Base-by-base conservation (phyloP, 2,888 invertebrate species). In the Flexamia atlantica region DNA sequence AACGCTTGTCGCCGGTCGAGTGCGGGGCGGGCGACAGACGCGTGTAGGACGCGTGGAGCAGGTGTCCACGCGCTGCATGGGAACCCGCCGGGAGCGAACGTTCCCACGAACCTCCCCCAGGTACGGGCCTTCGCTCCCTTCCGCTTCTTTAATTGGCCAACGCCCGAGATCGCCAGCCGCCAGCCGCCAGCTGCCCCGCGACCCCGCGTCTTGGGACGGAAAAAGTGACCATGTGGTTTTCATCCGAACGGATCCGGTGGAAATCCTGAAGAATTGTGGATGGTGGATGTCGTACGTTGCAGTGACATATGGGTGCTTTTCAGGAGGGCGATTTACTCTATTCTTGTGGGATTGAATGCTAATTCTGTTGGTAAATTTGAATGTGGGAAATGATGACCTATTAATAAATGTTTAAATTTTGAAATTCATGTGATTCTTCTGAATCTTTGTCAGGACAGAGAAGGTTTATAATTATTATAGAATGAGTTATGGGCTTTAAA, bases 131-230 rank as follows among this genome's bases (percentile, higher is more conserved):
- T 32, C 68, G 32, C 32, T n/a, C 68, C n/a, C 68, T 68, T 68
- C 68, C 68, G 68, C 68, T 30, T 68, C 68, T 68, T 30, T 60
- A 60, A 60, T 60, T 60, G 60, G 60, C 60, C 60, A 60, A 60
- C 60, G 60, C n/a, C n/a, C n/a, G n/a, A n/a, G n/a, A n/a, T n/a
- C n/a, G n/a, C 64, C 64, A 10, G 25, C 12, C 30, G 12, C 9
- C 64, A 23, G 64, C 12, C 30, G 9, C 17, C 68, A 68, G 32
- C 68, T 30, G 68, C 32, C 68, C 68, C 68, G 17, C n/a, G 28
- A 30, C 30, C 28, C 60, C 32, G 7, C 30, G 68, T 30, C 30
- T 60, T 60, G 60, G 60, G 60, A 9, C 68, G 32, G 30, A 68
- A 68, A 32, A 32, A 32, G 17, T 68, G 68, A 32, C 32, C 32